phyloP scores from a whole-genome alignment of 1,140 invertebrate species.

The Macrobrachium rosenbergii region DNA sequence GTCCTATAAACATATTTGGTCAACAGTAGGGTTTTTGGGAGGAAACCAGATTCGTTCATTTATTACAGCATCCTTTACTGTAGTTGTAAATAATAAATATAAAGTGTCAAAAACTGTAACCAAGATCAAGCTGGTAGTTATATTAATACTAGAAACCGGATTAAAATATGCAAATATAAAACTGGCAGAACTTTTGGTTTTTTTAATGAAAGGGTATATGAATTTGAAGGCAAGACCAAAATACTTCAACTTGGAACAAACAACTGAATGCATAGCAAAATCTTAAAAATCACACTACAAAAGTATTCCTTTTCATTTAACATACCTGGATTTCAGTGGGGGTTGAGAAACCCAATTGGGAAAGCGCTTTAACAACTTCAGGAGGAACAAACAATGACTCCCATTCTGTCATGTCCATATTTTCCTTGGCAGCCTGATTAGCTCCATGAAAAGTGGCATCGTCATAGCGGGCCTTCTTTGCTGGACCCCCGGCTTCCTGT shows the following conservation, averaged over 20 bases:
- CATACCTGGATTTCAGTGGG: conserved; percentile 86
- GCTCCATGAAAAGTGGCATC: conserved; percentile 19
- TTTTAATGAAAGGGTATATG: no score
- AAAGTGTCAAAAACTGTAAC: no score
- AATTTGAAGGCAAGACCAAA: no score
- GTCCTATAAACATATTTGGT: no score
- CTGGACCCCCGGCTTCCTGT: background rate
- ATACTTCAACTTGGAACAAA: background rate
- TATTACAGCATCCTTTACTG: no score
- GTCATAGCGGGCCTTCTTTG: conserved; percentile 53
- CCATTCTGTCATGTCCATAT: conserved; percentile 78
- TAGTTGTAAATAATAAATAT: no score
- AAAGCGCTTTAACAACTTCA: conserved; percentile 80
- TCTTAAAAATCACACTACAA: conserved; percentile 2
- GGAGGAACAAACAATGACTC: conserved; percentile 78
- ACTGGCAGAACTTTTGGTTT: no score
- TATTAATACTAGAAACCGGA: no score
- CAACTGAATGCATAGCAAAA: background rate
- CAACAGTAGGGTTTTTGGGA: no score
- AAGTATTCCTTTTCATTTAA: background rate
- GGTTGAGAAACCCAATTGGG: conserved; percentile 80
- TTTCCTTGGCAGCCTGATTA: background rate
- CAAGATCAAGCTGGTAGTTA: no score
- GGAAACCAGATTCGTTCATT: no score
- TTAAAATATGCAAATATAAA: no score